These are phyloP conservation scores for Erebia epiphron DNA, from an alignment of 2,888 invertebrate species.

Conservation along the genomic window DNA sequence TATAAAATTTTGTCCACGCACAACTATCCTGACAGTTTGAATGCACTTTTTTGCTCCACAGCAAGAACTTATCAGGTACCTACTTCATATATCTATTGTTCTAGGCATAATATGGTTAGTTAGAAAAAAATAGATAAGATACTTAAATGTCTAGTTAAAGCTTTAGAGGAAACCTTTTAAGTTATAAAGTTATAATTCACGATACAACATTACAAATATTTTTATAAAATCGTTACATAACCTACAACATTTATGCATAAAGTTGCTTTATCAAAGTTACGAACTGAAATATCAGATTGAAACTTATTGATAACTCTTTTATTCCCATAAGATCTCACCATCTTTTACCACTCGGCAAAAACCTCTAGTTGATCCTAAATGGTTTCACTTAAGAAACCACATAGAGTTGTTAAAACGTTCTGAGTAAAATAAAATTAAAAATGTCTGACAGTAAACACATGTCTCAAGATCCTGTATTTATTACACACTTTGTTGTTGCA, in stretches of 20 bases:
- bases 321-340: conserved; percentile 67
- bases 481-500: conserved; percentile 70
- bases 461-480: conserved; percentile 67
- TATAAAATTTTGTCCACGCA: conserved; percentile 35
- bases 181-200: no score
- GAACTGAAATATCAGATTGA: conserved; percentile 48
- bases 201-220: neutral
- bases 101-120: no score
- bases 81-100: neutral
- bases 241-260: conserved; percentile 18
- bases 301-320: conserved; percentile 78
- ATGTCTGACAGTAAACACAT: conserved; percentile 61
- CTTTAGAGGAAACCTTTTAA: no score
- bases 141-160: no score
- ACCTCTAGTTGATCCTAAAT: conserved; percentile 70
- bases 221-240: conserved; percentile 18
- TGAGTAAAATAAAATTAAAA: conserved; percentile 56
- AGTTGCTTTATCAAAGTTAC: conserved; percentile 31
- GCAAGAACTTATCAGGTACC: neutral
- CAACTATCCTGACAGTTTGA: conserved; percentile 22
- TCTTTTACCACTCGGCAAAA: conserved; percentile 69
- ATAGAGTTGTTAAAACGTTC: conserved; percentile 63
- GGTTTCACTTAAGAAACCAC: conserved; percentile 55
- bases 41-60: neutral
- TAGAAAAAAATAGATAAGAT: no score